Conservation (phyloP, 2,797 vertebrate genomes). For the Perodicticus potto region DNA sequence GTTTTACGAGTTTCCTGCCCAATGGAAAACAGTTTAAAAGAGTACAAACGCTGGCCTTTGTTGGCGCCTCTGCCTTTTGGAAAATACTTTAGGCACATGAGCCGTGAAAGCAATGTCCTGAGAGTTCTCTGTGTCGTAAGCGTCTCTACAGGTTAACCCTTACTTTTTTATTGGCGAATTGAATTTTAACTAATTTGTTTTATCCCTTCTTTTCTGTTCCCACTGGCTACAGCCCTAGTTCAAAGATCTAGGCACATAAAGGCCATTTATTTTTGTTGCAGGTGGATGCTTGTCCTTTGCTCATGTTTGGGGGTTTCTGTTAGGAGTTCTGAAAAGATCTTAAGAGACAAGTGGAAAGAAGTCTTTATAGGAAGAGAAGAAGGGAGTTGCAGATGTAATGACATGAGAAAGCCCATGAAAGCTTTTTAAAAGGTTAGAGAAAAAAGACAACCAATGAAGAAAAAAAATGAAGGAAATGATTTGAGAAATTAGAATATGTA, state of each 20-base stretch:
- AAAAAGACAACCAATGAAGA: neutral
- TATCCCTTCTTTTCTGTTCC: neutral
- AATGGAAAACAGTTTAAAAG: conserved; percentile 71
- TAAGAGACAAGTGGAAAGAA: neutral
- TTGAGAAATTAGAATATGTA: neutral
- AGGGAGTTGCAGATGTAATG: neutral
- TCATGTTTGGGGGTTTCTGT: neutral
- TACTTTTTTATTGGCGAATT: conserved; percentile 27
- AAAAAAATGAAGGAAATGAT: neutral
- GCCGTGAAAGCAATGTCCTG: neutral
- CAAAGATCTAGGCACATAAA: neutral
- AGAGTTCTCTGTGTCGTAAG: neutral
- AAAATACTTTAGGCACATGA: neutral
- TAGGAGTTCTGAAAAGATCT: conserved; percentile 44
- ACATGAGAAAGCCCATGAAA: neutral
- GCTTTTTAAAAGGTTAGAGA: conserved; percentile 6
- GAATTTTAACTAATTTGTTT: conserved; percentile 57
- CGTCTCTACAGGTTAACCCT: neutral
- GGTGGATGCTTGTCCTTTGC: neutral
- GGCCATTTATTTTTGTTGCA: neutral
- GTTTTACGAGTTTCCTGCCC: conserved; percentile 64
- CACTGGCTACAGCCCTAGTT: neutral
- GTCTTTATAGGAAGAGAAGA: neutral
- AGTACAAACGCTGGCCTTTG: conserved; percentile 10
- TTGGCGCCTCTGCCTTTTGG: conserved; percentile 38